Conservation (phyloP, 2,797 vertebrate species). For the Falco naumanni region DNA sequence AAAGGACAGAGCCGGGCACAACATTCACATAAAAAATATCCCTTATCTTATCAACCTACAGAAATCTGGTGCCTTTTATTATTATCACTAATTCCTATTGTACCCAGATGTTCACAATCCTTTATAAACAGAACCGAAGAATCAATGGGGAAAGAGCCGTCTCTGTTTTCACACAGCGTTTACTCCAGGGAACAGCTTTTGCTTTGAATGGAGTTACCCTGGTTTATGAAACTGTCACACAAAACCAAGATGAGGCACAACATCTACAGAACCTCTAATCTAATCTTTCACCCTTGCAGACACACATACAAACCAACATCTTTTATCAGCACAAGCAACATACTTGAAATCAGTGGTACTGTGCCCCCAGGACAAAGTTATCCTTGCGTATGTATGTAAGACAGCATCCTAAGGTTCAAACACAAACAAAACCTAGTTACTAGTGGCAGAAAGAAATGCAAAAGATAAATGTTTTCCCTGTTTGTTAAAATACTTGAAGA, state of each 20-base stretch:
- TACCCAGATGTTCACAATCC: neutral
- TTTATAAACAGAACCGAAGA: conserved; percentile 7
- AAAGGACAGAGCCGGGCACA: neutral
- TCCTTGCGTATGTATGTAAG: rapidly evolving
- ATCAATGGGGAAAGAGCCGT: neutral
- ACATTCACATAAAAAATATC: neutral
- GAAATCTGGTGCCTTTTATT: neutral
- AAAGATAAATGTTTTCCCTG: neutral
- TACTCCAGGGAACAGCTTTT: neutral
- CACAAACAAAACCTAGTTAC: neutral
- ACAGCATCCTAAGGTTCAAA: neutral
- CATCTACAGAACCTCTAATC: neutral
- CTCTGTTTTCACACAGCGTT: neutral
- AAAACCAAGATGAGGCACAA: neutral
- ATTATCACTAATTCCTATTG: neutral
- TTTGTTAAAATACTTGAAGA: neutral
- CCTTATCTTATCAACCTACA: neutral
- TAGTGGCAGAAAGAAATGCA: neutral
- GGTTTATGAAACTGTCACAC: conserved; percentile 14
- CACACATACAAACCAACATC: neutral
- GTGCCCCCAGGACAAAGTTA: neutral
- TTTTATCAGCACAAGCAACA: neutral
- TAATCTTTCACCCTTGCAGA: neutral
- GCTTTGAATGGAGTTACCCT: neutral
- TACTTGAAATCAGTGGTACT: neutral